phyloP scores from a whole-genome alignment of 2,113 vertebrate species.

The Alaudala cheleensis region DNA sequence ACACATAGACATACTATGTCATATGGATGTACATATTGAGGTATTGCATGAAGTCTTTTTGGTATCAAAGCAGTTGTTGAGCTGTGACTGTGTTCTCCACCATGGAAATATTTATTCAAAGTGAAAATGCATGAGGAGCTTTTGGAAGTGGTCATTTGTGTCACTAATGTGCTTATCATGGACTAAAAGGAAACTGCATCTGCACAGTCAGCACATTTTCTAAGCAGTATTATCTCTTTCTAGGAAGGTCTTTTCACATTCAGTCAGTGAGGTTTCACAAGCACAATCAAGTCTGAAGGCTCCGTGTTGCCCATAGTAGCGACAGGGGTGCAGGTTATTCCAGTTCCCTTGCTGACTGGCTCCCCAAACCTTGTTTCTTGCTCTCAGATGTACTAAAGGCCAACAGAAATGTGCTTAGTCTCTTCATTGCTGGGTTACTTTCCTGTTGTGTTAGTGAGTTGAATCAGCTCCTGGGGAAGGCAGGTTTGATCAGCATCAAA shows the following conservation, averaged over 20 bases:
- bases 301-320: not conserved
- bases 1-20: not conserved
- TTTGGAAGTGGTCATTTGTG: constrained; percentile 16
- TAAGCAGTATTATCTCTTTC: not conserved
- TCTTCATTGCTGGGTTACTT: not conserved
- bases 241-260: not conserved
- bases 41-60: not conserved
- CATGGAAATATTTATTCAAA: constrained; percentile 17
- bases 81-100: not conserved
- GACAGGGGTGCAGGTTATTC: not conserved
- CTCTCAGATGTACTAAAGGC: not conserved
- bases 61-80: not conserved
- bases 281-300: not conserved
- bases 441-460: not conserved
- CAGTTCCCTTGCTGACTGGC: not conserved
- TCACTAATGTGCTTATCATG: not conserved
- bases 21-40: not conserved
- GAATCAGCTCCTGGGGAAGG: not conserved
- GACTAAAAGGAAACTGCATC: not conserved
- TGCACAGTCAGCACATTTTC: not conserved
- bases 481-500: not conserved
- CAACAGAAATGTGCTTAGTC: not conserved
- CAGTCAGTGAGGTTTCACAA: not conserved
- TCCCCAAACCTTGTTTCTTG: not conserved
- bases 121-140: not conserved